Evolutionary conservation across 2,888 invertebrate species (phyloP).

Genomic region (Amaurobius ferox): DNA sequence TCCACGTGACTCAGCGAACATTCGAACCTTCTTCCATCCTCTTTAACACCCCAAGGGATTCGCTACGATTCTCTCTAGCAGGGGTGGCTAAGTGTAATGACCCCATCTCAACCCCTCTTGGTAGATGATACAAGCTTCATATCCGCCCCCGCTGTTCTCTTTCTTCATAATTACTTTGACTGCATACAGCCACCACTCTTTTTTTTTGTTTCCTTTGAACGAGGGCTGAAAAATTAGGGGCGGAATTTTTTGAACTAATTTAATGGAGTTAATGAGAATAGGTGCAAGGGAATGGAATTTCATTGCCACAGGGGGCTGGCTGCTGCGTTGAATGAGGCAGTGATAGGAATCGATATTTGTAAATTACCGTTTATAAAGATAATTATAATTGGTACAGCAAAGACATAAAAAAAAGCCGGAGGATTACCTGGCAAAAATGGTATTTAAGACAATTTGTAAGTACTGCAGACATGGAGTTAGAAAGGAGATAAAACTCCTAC

Average conservation of each 20-base stretch:
- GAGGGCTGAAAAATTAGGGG: background rate
- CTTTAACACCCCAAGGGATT: conserved; percentile 27
- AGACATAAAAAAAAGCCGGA: too few relatives aligned
- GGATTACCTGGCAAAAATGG: too few relatives aligned
- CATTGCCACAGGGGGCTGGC: too few relatives aligned
- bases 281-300: background rate
- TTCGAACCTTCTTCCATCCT: background rate
- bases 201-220: background rate
- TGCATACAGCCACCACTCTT: background rate
- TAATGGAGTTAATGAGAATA: background rate
- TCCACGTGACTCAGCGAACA: background rate
- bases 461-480: too few relatives aligned
- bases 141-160: background rate
- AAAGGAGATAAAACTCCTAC: too few relatives aligned
- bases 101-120: conserved; percentile 39
- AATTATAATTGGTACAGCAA: too few relatives aligned
- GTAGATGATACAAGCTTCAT: conserved; percentile 17
- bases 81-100: conserved; percentile 52
- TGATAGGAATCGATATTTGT: background rate
- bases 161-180: conserved; percentile 1
- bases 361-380: background rate
- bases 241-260: background rate
- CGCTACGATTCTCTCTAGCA: too few relatives aligned
- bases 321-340: too few relatives aligned
- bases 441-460: too few relatives aligned